Evolutionary conservation across 2,113 vertebrate species (phyloP).

Genomic region (Sander vitreus): DNA sequence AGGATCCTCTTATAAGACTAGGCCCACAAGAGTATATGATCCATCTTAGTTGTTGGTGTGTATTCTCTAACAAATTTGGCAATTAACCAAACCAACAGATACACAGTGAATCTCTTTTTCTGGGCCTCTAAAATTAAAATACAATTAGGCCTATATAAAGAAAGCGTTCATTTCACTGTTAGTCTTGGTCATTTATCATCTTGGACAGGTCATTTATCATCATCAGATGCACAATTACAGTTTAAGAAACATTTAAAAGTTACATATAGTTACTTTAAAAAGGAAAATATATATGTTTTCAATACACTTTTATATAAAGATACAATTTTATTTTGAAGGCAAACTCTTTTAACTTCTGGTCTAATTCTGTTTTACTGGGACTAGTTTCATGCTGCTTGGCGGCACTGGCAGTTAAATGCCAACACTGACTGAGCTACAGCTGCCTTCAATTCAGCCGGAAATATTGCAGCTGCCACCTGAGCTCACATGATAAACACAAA

Average conservation of each 20-base stretch:
- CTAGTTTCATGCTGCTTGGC: background rate
- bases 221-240: no score
- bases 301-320: background rate
- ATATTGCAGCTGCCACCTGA: conserved; percentile 1
- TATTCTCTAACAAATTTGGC: background rate
- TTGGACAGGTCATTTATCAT: no score
- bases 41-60: background rate
- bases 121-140: no score
- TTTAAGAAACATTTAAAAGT: no score
- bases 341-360: background rate
- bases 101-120: background rate
- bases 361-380: background rate
- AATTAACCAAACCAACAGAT: background rate
- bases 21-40: background rate
- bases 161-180: no score
- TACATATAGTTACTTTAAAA: no score
- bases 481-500: background rate
- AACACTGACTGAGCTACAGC: conserved; percentile 5
- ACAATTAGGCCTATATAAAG: no score
- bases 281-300: no score
- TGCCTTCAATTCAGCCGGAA: conserved; percentile 17
- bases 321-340: conserved; percentile 35
- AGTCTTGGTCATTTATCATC: no score
- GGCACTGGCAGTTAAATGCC: conserved; percentile 20
- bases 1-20: background rate